These are phyloP conservation scores for Brachionus sp. DNA, from an alignment of 1,140 invertebrate species.

Conservation along the genomic window DNA sequence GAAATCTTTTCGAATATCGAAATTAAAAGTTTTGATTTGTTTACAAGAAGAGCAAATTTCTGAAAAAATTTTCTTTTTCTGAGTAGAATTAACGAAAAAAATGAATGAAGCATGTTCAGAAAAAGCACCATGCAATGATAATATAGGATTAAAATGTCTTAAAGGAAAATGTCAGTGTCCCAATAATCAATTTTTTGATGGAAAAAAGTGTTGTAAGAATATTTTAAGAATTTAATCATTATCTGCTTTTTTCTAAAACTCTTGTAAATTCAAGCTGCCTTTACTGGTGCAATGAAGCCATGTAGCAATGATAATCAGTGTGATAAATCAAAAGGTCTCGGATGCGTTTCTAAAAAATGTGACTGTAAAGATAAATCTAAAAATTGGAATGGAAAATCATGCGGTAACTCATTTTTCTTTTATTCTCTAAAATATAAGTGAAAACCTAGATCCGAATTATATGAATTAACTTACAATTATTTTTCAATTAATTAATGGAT, in stretches of 20 bases:
- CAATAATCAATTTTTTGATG: neutral
- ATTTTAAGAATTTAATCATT: too few species aligned
- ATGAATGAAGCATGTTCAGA: neutral
- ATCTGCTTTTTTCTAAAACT: too few species aligned
- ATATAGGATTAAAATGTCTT: neutral
- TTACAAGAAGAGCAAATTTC: too few species aligned
- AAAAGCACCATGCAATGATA: neutral
- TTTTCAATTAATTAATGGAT: too few species aligned
- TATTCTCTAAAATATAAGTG: too few species aligned
- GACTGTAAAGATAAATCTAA: neutral
- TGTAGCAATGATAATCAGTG: neutral
- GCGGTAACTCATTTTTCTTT: neutral
- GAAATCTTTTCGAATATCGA: too few species aligned
- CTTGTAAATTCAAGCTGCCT: too few species aligned
- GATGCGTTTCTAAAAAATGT: neutral
- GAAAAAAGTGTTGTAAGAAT: neutral
- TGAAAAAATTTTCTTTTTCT: too few species aligned
- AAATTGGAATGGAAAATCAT: neutral
- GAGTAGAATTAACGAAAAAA: too few species aligned
- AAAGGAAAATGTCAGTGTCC: neutral
- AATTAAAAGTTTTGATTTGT: too few species aligned
- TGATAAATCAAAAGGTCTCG: neutral
- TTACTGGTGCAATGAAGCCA: neutral
- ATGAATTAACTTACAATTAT: too few species aligned
- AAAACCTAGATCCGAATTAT: too few species aligned